Conservation (phyloP, 2,888 invertebrate species). For the Campaea margaritaria region DNA sequence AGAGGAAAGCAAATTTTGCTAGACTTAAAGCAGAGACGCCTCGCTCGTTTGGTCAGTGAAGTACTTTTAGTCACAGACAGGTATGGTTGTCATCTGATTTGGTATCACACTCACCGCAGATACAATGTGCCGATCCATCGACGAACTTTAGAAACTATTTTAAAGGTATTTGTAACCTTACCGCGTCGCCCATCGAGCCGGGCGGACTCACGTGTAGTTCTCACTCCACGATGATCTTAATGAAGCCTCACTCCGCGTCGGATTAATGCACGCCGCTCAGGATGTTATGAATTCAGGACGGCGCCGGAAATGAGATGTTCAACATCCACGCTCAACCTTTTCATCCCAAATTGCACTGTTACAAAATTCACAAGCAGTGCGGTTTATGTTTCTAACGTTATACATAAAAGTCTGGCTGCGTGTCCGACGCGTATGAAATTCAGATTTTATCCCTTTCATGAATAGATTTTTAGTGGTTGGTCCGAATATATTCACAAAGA, state of each 20-base stretch:
- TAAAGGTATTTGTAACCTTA: not conserved
- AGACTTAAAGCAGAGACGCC: no score
- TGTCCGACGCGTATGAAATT: slow-evolving; percentile 3
- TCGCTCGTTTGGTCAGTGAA: no score
- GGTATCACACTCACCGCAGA: no score
- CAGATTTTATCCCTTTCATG: not conserved
- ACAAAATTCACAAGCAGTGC: slow-evolving; percentile 18
- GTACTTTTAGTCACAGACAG: not conserved
- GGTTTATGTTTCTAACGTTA: slow-evolving; percentile 11
- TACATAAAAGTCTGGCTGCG: slow-evolving; percentile 6
- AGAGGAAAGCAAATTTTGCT: no score
- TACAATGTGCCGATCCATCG: no score
- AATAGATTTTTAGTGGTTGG: not conserved
- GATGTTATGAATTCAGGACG: slow-evolving; percentile 25
- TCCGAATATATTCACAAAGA: no score
- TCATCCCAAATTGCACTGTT: slow-evolving; percentile 19
- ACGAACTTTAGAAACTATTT: no score
- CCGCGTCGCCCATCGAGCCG: not conserved
- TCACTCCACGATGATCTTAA: slow-evolving; percentile 4
- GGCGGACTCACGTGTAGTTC: not conserved
- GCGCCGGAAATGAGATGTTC: slow-evolving; percentile 23
- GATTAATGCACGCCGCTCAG: slow-evolving; percentile 17
- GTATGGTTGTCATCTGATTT: not conserved
- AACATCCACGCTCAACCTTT: slow-evolving; percentile 5
- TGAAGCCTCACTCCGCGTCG: slow-evolving; percentile 1